Percentiles rank a stretch among this genome's conserved stretches.
Evolutionary conservation across 2,113 vertebrate genomes (phyloP).

Genomic region (Elephantulus edwardii): DNA sequence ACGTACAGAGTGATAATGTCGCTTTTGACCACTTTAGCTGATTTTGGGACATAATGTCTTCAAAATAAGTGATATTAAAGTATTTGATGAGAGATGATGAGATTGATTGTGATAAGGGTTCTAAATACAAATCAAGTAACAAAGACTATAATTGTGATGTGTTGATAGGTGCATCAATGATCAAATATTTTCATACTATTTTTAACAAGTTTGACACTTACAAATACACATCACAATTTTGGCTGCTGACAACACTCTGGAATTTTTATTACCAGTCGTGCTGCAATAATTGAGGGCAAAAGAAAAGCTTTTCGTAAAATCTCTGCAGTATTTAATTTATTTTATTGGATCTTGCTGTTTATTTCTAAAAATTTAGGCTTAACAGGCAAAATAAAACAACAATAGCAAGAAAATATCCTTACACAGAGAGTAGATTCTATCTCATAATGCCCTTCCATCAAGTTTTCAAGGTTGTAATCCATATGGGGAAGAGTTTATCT

Average conservation of each 20-base stretch:
- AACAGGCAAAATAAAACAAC: no score
- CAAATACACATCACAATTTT: neutral
- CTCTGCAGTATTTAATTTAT: neutral
- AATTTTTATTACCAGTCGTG: neutral
- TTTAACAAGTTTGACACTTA: conserved; percentile 13
- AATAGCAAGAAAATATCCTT: no score
- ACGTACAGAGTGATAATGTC: neutral
- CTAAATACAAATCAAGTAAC: neutral
- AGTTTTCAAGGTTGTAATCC: no score
- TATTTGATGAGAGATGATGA: neutral
- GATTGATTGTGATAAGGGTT: neutral
- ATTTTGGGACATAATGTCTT: neutral
- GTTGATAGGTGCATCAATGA: neutral
- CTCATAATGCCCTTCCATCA: no score
- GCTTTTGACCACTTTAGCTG: neutral
- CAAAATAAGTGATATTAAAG: neutral
- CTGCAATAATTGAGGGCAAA: neutral
- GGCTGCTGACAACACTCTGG: neutral
- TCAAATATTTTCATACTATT: neutral
- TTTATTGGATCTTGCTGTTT: no score
- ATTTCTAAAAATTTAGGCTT: no score
- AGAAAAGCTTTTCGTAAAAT: neutral
- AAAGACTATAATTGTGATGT: neutral
- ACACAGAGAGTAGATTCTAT: no score
- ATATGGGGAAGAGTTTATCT: no score